These are phyloP conservation scores for Siphamia tubifer DNA, from an alignment of 2,113 vertebrate genomes.

Conservation along the genomic window DNA sequence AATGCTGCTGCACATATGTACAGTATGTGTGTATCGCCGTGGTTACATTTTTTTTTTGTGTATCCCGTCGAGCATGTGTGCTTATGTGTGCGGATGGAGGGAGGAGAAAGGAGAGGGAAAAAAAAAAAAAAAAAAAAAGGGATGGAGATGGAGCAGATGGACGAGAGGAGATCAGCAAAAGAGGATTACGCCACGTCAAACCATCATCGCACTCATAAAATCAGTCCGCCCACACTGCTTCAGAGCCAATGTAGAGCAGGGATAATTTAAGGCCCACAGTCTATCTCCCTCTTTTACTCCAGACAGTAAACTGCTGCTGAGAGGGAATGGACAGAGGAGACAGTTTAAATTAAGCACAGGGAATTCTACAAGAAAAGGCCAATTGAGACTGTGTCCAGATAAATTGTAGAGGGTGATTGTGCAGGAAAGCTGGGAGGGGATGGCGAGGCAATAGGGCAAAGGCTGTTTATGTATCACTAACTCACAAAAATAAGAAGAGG, in stretches of 20 bases:
- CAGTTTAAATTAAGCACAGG: constrained; percentile 56
- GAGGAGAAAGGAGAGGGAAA: constrained; percentile 24
- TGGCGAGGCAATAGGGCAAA: constrained; percentile 22
- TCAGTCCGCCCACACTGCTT: constrained; percentile 70
- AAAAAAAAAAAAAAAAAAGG: constrained; percentile 40
- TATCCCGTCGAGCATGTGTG: background rate
- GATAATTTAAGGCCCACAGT: constrained; percentile 67
- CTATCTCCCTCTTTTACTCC: constrained; percentile 40
- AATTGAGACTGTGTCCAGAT: constrained; percentile 25
- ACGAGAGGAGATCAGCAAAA: constrained; percentile 76
- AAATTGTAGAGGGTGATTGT: constrained; percentile 49
- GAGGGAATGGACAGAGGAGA: constrained; percentile 31
- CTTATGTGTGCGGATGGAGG: background rate
- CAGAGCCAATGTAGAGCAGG: constrained; percentile 59
- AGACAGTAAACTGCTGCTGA: constrained; percentile 54
- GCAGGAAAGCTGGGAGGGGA: constrained; percentile 29
- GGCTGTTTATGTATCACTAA: constrained; percentile 16
- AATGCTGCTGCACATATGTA: constrained; percentile 23
- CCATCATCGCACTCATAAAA: constrained; percentile 75
- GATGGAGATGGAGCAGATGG: constrained; percentile 76
- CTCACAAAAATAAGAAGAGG: background rate
- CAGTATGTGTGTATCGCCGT: background rate
- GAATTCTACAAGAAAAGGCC: constrained; percentile 45
- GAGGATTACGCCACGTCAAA: constrained; percentile 82
- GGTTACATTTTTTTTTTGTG: background rate